Base-by-base conservation (phyloP, 1,140 invertebrate species). In the Homalodisca vitripennis region DNA sequence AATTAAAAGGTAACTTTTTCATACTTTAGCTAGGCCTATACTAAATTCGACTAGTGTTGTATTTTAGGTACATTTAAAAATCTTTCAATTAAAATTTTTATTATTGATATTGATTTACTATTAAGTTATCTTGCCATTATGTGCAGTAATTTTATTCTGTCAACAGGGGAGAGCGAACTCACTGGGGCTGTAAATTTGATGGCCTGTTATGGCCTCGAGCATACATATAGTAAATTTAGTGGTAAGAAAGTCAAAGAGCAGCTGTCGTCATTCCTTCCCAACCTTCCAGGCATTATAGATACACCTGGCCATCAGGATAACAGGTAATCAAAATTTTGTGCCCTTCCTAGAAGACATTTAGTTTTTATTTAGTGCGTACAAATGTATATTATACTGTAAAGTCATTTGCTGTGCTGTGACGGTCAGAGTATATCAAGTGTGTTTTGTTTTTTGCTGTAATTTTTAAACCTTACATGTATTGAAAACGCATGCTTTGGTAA, bases 181-280 rank as follows among this genome's bases (percentile, higher is more conserved):
- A 98, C 96, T 63, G 97, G 96, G 70, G 94, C 95, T 76, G 97
- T 92, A 73, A 98, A 98, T 86, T 89, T 98, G 80, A 97, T 98
- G 92, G 89, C 89, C 74, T 91, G 94, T 85, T 93, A 98, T 89
- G 93, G 93, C 66, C 84, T 98, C 51, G 95, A 98, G 82, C 95
- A 98, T 82, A 95, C 95, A 24, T 97, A 98, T 80, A 97, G 92
- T 82, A 98, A 98, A 85, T 98, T 98, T 82, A 97, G 94, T 84
- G 94, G 95, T n/a, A 96, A 97, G 78, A 98, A 95, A 82, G 86
- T 97, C 3, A 97, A 97, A 79, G 95, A 98, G 80, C 94, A 95
- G 69, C 80, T 98, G 55, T 97, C 94, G 41, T 95, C 95, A 17
- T 98, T 98, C 80, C 83, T 98, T 66, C 95, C 95, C 32, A 95